Evolutionary conservation across 2,888 invertebrate genomes (phyloP), one percentile per base, ranked within the genome.

Genomic region (Pheosia tremula): DNA sequence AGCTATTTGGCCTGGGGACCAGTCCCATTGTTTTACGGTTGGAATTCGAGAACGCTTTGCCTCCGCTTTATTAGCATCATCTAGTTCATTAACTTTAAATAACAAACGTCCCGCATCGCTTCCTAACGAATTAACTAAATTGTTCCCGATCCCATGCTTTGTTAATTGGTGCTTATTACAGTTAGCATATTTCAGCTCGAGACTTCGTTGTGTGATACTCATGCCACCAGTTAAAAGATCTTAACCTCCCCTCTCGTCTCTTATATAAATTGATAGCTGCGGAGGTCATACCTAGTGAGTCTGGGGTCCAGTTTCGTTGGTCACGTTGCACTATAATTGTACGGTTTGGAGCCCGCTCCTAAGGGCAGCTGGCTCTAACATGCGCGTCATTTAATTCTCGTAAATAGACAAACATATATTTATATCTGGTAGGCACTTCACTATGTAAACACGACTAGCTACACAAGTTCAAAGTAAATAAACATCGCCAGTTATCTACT

Each of bases 381-480:
- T 86, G 83, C 86, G 81, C 84, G 83, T 89, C 86, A 87, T 91
- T 91, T 91, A 90, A 91, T 88, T 90, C 90, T 90, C 84, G 87
- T 92, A 90, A 91, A 92, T 91, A 93, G 89, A 90, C 88, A 89
- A 87, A 90, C 90, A 91, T 93, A 93, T 93, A 91, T 93, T 90
- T 92, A 91, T 91, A 90, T 90, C 88, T 87, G 84, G 82, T 85
- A 82, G 84, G 87, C 83, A 88, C 86, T 91, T 88, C 80, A 77
- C 74, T 81, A 79, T 81, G 83, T 91, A 91, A 93, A 91, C 90
- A 90, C 49, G 80, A 74, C 74, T 79, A 81, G 80, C 85, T 83
- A 77, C 85, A 87, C 85, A 86, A 89, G 87, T 86, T 85, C 81
- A 88, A 82, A 82, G 86, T 91, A 91, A 91, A 91, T 88, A 92